Conservation (phyloP, 2,113 vertebrate species). For the Motacilla alba region DNA sequence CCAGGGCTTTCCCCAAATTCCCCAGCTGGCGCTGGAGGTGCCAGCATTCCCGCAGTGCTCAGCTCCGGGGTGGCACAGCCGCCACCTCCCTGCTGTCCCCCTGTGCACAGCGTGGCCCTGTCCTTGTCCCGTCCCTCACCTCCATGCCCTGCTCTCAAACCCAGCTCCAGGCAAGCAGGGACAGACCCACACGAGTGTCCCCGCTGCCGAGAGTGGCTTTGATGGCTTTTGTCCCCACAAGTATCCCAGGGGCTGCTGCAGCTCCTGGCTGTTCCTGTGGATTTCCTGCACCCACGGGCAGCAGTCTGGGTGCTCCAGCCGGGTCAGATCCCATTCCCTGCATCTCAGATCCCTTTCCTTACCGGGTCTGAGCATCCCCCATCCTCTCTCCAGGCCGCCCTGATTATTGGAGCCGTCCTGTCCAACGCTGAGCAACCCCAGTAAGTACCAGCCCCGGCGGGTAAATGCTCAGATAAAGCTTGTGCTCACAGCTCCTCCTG, state of each 20-base stretch:
- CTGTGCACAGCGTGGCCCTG: neutral
- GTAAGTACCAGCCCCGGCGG: neutral
- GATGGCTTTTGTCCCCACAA: neutral
- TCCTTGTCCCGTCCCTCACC: neutral
- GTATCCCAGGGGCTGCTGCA: neutral
- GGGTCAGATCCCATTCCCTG: neutral
- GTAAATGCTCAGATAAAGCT: no score
- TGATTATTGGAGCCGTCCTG: neutral
- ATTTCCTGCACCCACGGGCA: neutral
- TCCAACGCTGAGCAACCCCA: neutral
- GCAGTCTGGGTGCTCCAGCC: fast-evolving
- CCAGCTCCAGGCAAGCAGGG: neutral
- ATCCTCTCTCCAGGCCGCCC: neutral
- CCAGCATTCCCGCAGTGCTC: fast-evolving
- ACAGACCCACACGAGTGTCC: neutral
- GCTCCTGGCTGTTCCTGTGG: neutral
- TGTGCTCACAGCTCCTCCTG: neutral
- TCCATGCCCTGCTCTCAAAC: neutral
- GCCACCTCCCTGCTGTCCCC: fast-evolving
- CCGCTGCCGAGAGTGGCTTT: fast-evolving
- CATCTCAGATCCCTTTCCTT: neutral
- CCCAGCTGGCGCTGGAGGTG: fast-evolving
- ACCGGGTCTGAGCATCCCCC: neutral
- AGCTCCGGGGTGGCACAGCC: neutral
- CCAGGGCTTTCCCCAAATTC: neutral